Base-by-base conservation (phyloP, 2,113 vertebrate species). In the Agelaius phoeniceus region DNA sequence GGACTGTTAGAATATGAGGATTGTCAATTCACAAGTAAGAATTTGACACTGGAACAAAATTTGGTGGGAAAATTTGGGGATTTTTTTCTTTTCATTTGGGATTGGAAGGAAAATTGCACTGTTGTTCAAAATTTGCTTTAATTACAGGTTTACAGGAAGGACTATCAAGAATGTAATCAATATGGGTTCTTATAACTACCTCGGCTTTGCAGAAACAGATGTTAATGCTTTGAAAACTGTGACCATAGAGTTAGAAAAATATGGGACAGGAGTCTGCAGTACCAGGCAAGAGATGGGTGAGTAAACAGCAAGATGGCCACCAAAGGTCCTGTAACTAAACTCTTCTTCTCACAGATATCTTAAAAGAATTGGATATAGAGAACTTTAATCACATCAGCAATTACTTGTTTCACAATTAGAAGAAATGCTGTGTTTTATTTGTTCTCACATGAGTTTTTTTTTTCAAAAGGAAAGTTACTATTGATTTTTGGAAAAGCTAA, bases 181-280 rank as follows among this genome's bases (percentile, higher is more conserved):
- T 97, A 98, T 99, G 98, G 99, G 99, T 90, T 99, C 99, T 48
- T 99, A 99, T 97, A 99, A 99, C 96, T 99, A 99, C 97, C 99
- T 99, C 66, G 99, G 99, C 66, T 98, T 99, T 73, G 98, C 98
- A 85, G 97, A 98, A 97, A 99, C 98, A 31, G 98, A 98, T 5
- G 83, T 96, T 33, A 98, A 99, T 62, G 99, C 98, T 93, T 98
- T 99, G 97, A 98, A 95, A 96, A 98, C 98, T 31, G 98, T 99
- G 89, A 98, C 97, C 26, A 96, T 97, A 33, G 97, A 95, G 71
- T 91, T 98, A 55, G 67, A 92, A 48, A 96, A 95, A 41, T 99
- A 99, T 20, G 99, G 99, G 4, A 80, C 97, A 10, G 99, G 99
- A 23, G 95, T 99, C 65, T 98, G 98, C 98, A 99, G 99, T 90